Conservation (phyloP, 2,888 invertebrate species). For the Drosophila nr. perissopoda region DNA sequence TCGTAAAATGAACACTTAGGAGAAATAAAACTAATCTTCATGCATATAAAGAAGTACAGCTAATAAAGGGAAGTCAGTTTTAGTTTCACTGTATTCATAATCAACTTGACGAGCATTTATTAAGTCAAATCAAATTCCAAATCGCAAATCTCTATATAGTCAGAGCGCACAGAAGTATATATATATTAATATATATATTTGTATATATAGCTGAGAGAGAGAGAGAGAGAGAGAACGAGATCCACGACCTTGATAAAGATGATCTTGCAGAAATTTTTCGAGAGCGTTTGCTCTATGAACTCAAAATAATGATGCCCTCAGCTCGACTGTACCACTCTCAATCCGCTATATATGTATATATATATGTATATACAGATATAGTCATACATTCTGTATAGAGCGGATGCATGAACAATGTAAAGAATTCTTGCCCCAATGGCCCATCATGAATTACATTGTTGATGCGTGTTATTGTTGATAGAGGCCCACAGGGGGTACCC, state of each 20-base stretch:
- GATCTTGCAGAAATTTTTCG: conserved; percentile 41
- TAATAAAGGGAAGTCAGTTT: neutral
- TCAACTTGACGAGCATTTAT: conserved; percentile 11
- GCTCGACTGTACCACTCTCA: conserved; percentile 29
- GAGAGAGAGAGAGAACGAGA: conserved; percentile 36
- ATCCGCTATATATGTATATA: conserved; percentile 10
- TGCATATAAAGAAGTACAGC: neutral
- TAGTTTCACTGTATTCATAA: neutral
- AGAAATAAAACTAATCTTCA: neutral
- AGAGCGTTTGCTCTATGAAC: conserved; percentile 30
- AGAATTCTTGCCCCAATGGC: conserved; percentile 52
- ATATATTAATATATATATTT: conserved; percentile 20
- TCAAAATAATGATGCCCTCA: conserved; percentile 18
- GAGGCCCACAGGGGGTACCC: conserved; percentile 23
- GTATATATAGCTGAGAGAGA: conserved; percentile 5
- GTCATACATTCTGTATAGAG: conserved; percentile 38
- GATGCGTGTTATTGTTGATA: conserved; percentile 59
- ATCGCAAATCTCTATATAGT: conserved; percentile 19
- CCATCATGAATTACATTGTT: conserved; percentile 59
- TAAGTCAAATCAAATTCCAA: conserved; percentile 39
- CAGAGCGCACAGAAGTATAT: conserved; percentile 15
- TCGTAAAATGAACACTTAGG: neutral
- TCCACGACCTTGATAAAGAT: conserved; percentile 70
- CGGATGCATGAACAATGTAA: conserved; percentile 69
- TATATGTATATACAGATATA: conserved; percentile 22